These are phyloP conservation scores for Thalassoma bifasciatum DNA, from an alignment of 2,113 vertebrate species.

Conservation along the genomic window DNA sequence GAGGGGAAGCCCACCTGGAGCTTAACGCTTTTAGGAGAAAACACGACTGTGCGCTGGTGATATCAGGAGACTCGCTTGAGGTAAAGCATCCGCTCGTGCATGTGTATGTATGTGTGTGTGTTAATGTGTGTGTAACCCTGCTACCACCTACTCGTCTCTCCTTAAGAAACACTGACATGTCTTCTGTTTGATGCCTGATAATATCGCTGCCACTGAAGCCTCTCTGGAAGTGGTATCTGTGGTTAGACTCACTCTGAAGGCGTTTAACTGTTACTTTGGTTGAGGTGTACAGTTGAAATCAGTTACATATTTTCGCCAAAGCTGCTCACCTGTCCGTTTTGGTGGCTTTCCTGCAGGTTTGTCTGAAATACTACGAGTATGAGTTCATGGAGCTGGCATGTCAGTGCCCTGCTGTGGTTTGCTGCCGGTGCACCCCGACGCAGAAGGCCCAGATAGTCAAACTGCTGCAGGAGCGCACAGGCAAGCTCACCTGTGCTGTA, in stretches of 20 bases:
- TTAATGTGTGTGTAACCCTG: constrained; percentile 8
- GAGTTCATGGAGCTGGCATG: constrained; percentile 99
- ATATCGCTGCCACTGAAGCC: constrained; percentile 9
- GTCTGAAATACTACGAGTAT: constrained; percentile 96
- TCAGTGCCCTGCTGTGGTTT: constrained; percentile 95
- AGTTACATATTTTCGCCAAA: constrained; percentile 5
- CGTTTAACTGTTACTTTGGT: constrained; percentile 49
- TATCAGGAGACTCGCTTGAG: constrained; percentile 97
- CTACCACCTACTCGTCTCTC: constrained; percentile 31
- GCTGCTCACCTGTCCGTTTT: neutral
- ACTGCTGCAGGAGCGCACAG: constrained; percentile 93
- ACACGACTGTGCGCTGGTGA: constrained; percentile 95
- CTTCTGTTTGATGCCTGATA: constrained; percentile 43
- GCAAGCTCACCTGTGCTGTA: constrained; percentile 95
- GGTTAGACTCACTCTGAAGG: constrained; percentile 49
- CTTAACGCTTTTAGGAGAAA: constrained; percentile 97
- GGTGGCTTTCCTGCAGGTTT: constrained; percentile 83
- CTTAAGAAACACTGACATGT: constrained; percentile 42
- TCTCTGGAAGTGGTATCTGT: constrained; percentile 65
- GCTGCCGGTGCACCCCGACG: constrained; percentile 94
- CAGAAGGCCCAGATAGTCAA: constrained; percentile 97
- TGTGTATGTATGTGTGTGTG: neutral
- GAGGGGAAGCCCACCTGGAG: constrained; percentile 96
- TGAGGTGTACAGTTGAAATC: constrained; percentile 18
- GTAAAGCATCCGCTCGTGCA: constrained; percentile 69